phyloP scores from a whole-genome alignment of 2,113 vertebrate species.

The Dicerorhinus sumatrensis region DNA sequence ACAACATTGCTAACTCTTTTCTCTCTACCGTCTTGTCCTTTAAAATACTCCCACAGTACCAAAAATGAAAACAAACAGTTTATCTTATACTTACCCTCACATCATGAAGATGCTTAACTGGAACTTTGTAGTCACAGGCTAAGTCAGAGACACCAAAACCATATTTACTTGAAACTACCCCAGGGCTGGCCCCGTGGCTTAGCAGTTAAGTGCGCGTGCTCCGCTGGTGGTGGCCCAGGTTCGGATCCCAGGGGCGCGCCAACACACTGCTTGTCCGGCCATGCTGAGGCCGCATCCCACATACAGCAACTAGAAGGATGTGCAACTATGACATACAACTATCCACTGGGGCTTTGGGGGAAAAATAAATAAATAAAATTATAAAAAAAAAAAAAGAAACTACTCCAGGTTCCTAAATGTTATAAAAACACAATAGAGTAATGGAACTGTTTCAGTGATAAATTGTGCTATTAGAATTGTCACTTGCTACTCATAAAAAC shows the following conservation, averaged over 20 bases:
- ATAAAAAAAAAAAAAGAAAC: too few relatives aligned
- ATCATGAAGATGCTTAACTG: not conserved
- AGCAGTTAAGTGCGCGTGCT: too few relatives aligned
- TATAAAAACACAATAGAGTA: not conserved
- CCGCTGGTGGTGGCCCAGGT: too few relatives aligned
- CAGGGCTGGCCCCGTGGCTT: too few relatives aligned
- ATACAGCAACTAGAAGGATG: too few relatives aligned
- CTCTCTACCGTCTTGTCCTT: not conserved
- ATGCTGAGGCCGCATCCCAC: too few relatives aligned
- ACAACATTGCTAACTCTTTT: not conserved
- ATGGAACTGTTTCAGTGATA: not conserved
- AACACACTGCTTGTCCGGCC: too few relatives aligned
- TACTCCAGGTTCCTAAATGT: not conserved
- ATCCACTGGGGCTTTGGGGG: too few relatives aligned
- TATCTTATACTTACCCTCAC: not conserved
- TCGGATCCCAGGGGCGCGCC: too few relatives aligned
- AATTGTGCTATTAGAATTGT: not conserved
- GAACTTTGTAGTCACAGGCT: not conserved
- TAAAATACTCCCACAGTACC: slow-evolving; percentile 36
- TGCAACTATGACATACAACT: too few relatives aligned
- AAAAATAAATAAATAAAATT: too few relatives aligned
- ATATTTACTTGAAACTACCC: not conserved
- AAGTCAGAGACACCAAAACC: not conserved
- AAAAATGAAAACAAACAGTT: slow-evolving; percentile 37
- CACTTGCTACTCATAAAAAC: slow-evolving; percentile 41